These are phyloP conservation scores for Agonopterix subpropinquella DNA, from an alignment of 2,888 invertebrate genomes.

Conservation along the genomic window DNA sequence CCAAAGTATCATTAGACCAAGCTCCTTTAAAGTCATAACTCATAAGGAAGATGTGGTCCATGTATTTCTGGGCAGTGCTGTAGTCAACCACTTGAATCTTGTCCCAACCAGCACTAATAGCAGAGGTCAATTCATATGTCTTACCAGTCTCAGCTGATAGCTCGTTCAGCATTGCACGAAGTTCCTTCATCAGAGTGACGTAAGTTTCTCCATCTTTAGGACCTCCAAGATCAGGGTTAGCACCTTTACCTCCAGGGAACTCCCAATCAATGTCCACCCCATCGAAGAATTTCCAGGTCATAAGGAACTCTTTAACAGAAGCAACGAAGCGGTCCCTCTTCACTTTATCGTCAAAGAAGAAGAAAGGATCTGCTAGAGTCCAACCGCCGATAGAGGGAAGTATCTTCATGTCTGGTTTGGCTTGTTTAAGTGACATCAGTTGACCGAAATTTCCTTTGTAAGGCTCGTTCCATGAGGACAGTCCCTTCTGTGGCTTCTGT, in stretches of 20 bases:
- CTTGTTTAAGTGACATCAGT: conserved; percentile 65
- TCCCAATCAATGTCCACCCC: conserved; percentile 72
- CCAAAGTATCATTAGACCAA: conserved; percentile 65
- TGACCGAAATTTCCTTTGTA: conserved; percentile 71
- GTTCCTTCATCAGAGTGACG: conserved; percentile 58
- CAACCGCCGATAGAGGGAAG: conserved; percentile 66
- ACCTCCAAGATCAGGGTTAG: conserved; percentile 60
- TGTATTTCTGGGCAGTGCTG: conserved; percentile 60
- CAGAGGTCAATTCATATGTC: conserved; percentile 66
- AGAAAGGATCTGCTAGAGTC: conserved; percentile 69
- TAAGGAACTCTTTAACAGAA: conserved; percentile 64
- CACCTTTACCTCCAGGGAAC: conserved; percentile 69
- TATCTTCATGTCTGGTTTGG: conserved; percentile 61
- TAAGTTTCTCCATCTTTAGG: conserved; percentile 61
- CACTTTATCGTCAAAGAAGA: conserved; percentile 55
- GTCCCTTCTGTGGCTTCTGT: conserved; percentile 65
- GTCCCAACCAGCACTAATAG: conserved; percentile 71
- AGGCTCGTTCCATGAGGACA: conserved; percentile 67
- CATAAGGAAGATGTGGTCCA: conserved; percentile 71
- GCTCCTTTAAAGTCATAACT: conserved; percentile 70
- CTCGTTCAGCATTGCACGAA: conserved; percentile 61
- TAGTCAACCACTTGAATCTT: conserved; percentile 69
- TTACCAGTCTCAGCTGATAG: conserved; percentile 55
- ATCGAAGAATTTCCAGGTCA: conserved; percentile 70
- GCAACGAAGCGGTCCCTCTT: conserved; percentile 61